Base-by-base conservation (phyloP, 2,797 vertebrate genomes). In the Hypotaenidia okinawae region DNA sequence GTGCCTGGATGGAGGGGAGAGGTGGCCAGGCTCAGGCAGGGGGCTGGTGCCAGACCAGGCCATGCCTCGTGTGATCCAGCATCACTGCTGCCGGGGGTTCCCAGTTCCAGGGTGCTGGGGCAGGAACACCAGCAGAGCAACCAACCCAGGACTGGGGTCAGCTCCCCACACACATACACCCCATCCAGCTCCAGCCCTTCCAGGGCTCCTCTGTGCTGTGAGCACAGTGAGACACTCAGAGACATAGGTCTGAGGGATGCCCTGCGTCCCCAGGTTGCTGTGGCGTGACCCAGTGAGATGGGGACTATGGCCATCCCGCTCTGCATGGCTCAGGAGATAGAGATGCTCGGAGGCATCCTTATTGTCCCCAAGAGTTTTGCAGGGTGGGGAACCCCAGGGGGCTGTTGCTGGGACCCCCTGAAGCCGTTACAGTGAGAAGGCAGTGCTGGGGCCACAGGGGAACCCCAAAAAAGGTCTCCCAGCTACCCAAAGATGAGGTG, bases 301-400 rank as follows among this genome's bases (percentile, higher is more conserved):
- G 37, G 39, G 13, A 33, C 79, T 3, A 5, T 16, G 52, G 13
- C 32, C 67, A 16, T 35, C 16, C 27, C 2, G 1, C 10, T 32
- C 10, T 4, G 18, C 24, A 6, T 24, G 54, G 32, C 37, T 68
- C 5, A 0, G 47, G 47, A 13, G 22, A 17, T 5, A 5, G 45
- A 62, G 47, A 27, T 1, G 4, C 32, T 37, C 0, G 0, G 35
- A 61, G 23, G 7, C 9, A 62, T 19, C 49, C 1, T 0, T 3
- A 1, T 32, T 52, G 64, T 59, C 9, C 51, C 35, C 37, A 16
- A 39, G 32, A 1, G 0, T n/a, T 55, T 61, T 21, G 19, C 15
- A 22, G 16, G 8, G 35, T 6, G 35, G 47, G 23, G 13, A 45
- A 4, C 18, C 24, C 3, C 10, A 3, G 37, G 47, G 59, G 9